Base-by-base conservation (phyloP, 1,140 invertebrate genomes). In the Drosophila sp. region DNA sequence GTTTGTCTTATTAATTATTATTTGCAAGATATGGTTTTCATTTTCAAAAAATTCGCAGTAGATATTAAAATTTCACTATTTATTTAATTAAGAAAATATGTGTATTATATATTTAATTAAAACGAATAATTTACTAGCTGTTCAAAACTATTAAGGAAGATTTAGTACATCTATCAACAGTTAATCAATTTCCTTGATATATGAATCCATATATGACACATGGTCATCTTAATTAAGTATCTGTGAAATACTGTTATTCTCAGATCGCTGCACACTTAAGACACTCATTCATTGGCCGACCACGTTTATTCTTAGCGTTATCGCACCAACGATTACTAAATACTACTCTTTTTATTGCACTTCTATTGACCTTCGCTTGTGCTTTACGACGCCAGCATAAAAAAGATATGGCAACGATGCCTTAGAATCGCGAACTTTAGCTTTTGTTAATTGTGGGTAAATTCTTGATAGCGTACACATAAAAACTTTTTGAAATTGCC, bases 331-430 rank as follows among this genome's bases (percentile, higher is more conserved):
- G 21, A 53, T 7, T 36, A 43, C 34, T 61, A 21, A 21, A 21
- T 21, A 48, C 32, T 53, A 32, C 36, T 40, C 38, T 58, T 62
- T 72, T 65, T 51, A 58, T 27, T 27, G 62, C 45, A 51, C 62
- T 66, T 51, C 62, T 16, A 46, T 38, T 57, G 63, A 66, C 63
- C 63, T 66, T 66, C 63, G 51, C 38, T 34, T 51, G 46, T 51
- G 18, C 40, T 59, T 65, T 65, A 57, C 25, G 41, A 40, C 43
- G 54, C 54, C 54, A 57, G 43, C 54, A 58, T 57, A 53, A 34
- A 65, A 57, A 43, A 53, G 50, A 45, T 54, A 62, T 27, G 11
- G 27, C 65, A 41, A 21, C 29, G 14, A 48, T 41, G 40, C 45
- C 38, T 27, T 61, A 62, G 57, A 61, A 61, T 48, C 16, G 56